Base-by-base conservation (phyloP, 1,140 invertebrate species). In the Archivesica marissinica region DNA sequence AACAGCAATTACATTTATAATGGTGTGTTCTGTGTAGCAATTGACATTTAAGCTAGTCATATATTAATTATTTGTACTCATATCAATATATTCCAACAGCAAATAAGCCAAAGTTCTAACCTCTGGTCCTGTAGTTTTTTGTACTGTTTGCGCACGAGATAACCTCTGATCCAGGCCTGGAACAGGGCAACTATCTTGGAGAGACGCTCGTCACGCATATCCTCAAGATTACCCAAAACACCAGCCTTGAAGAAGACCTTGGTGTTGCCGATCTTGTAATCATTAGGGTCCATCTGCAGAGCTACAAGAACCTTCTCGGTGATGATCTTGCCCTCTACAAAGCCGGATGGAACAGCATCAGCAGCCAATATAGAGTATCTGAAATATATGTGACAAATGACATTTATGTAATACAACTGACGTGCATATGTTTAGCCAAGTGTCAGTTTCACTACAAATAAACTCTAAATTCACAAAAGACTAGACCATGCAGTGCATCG, bases 181-280 rank as follows among this genome's bases (percentile, higher is more conserved):
- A 99, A 97, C 97, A 98, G 98, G 89, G 98, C 97, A 90, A 99
- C 97, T 94, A 99, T 99, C 95, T 98, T 98, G 94, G 97, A 96
- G 68, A 99, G 95, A 95, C 98, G 98, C 92, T 99, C 98, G 95
- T 99, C 99, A 96, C 99, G 98, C 94, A 99, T 96, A 95, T 99
- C 99, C 95, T 99, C 99, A 96, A 99, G 98, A 95, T 98, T 97
- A 98, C 99, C 99, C 95, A 99, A 95, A 93, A 99, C 98, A 96
- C 99, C 99, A 92, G 99, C 99, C 93, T 98, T 97, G 98, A 99
- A 99, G 97, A 99, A 99, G 44, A 97, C 97, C 96, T 99, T 99
- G 94, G 98, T 99, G 94, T 97, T 97, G 96, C 98, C 98, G 93
- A 98, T 96, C 95, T 97, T 96, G 95, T 97, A 99, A 89, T 97